A percentile compares a stretch with the other conserved stretches of the same genome.
Conservation (phyloP, 2,888 invertebrate genomes). For the Calliopum simillimum region DNA sequence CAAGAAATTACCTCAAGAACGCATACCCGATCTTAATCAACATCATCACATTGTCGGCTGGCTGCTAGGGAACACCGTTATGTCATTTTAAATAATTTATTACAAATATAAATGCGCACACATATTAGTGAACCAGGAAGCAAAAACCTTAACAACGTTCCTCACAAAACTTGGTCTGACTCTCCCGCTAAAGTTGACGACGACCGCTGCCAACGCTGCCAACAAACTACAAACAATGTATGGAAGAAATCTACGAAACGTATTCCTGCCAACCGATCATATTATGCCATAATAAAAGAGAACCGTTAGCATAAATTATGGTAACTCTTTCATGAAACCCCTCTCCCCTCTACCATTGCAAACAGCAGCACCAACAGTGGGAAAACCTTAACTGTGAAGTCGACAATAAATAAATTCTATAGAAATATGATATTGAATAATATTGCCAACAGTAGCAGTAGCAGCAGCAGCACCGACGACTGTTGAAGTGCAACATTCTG, state of each 20-base stretch:
- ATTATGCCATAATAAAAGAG: slow-evolving; percentile 27
- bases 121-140: slow-evolving; percentile 15
- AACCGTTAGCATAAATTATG: slow-evolving; percentile 34
- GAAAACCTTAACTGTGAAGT: not conserved
- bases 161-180: not conserved
- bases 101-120: not conserved
- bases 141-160: slow-evolving; percentile 1
- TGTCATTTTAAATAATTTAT: slow-evolving; percentile 1
- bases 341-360: not conserved
- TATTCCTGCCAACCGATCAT: slow-evolving; percentile 11
- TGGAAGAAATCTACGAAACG: not conserved
- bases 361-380: no score
- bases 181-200: not conserved
- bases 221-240: not conserved
- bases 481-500: not conserved
- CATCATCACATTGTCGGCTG: no score
- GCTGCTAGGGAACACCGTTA: not conserved
- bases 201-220: no score
- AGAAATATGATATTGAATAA: not conserved
- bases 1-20: no score
- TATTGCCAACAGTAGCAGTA: not conserved
- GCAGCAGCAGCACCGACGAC: not conserved
- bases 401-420: not conserved
- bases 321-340: slow-evolving; percentile 2
- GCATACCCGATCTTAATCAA: no score